Conservation (phyloP, 1,140 invertebrate genomes). For the Gonioctena quinquepunctata region DNA sequence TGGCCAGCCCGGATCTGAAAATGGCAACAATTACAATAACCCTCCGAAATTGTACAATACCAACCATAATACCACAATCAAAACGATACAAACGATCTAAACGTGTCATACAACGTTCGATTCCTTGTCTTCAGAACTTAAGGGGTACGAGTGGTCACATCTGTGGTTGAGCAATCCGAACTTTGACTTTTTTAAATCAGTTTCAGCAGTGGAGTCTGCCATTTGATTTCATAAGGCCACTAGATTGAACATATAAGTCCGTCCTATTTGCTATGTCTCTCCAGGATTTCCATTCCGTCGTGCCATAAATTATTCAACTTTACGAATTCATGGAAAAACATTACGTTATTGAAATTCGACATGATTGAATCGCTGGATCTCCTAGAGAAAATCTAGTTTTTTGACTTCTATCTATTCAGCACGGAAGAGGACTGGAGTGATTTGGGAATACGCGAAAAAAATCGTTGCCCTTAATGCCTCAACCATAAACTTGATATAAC, state of each 20-base stretch:
- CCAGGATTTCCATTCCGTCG: neutral
- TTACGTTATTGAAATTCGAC: neutral
- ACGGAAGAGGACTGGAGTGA: too few species aligned
- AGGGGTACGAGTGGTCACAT: constrained; percentile 32
- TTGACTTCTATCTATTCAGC: too few species aligned
- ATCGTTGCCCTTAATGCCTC: too few species aligned
- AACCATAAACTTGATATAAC: too few species aligned
- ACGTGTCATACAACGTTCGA: constrained; percentile 30
- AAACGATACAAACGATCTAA: constrained; percentile 29
- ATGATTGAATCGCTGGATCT: neutral
- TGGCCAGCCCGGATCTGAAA: neutral
- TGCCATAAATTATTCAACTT: constrained; percentile 14
- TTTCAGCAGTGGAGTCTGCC: constrained; percentile 17
- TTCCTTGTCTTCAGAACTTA: constrained; percentile 23
- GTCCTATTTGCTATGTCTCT: neutral
- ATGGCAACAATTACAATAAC: neutral
- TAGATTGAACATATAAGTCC: neutral
- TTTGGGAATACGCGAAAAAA: too few species aligned
- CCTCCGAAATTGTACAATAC: constrained; percentile 3
- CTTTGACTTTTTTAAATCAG: constrained; percentile 42
- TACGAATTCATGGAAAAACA: neutral
- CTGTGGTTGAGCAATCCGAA: constrained; percentile 35
- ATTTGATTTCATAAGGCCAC: constrained; percentile 26
- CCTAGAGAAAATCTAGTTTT: too few species aligned
- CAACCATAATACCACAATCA: constrained; percentile 16